These are phyloP conservation scores for Fabriciana adippe DNA, from an alignment of 2,888 invertebrate species.

Conservation along the genomic window DNA sequence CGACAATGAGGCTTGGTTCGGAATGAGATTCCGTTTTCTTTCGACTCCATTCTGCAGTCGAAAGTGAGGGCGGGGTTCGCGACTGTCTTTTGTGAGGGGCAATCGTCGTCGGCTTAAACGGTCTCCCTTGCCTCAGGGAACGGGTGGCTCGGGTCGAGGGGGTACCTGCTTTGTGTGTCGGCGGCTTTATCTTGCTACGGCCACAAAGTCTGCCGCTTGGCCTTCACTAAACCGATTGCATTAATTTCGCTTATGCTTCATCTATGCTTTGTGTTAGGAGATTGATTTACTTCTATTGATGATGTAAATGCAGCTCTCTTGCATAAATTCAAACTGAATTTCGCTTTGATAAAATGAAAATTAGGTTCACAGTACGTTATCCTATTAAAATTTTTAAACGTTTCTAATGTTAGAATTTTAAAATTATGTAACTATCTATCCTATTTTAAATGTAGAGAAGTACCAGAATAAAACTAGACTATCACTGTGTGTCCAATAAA, in stretches of 20 bases:
- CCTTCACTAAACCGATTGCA: slow-evolving; percentile 62
- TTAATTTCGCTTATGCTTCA: slow-evolving; percentile 47
- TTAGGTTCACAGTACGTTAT: too few species aligned
- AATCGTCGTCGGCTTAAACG: slow-evolving; percentile 71
- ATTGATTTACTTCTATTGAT: slow-evolving; percentile 11
- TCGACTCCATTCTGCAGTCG: slow-evolving; percentile 62
- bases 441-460: too few species aligned
- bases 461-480: too few species aligned
- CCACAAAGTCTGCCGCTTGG: slow-evolving; percentile 55
- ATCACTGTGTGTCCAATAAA: too few species aligned
- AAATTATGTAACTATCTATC: too few species aligned
- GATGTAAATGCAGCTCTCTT: neutral
- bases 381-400: too few species aligned
- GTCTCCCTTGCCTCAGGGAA: slow-evolving; percentile 50
- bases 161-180: slow-evolving; percentile 65
- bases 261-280: slow-evolving; percentile 18
- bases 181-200: slow-evolving; percentile 62
- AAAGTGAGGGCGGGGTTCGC: slow-evolving; percentile 49
- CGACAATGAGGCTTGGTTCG: slow-evolving; percentile 65
- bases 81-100: slow-evolving; percentile 69
- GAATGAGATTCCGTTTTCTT: slow-evolving; percentile 74
- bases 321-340: too few species aligned
- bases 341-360: too few species aligned
- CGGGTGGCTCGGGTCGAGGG: slow-evolving; percentile 40
- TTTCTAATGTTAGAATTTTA: too few species aligned